Evolutionary conservation across 2,797 vertebrate species (phyloP).

Genomic region (Clamator glandarius): DNA sequence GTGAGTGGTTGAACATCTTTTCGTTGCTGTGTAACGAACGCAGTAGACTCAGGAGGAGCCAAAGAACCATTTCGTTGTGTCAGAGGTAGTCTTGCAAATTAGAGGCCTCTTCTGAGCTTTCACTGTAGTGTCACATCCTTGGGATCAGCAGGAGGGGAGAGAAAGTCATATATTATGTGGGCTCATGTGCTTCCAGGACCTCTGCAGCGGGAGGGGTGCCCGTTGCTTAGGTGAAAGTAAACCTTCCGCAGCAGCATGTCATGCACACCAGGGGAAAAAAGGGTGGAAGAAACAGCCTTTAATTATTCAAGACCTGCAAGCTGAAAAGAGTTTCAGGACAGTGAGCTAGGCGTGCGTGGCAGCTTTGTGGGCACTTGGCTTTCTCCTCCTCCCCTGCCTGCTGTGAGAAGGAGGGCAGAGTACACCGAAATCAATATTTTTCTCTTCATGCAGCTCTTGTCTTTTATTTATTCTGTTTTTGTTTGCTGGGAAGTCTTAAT

Average conservation of each 20-base stretch:
- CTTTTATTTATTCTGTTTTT: neutral
- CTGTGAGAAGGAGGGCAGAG: neutral
- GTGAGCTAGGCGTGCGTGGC: neutral
- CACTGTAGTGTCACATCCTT: neutral
- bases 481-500: conserved; percentile 19
- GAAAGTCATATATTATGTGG: neutral
- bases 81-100: conserved; percentile 28
- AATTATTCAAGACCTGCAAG: conserved; percentile 62
- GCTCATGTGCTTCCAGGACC: neutral
- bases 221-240: neutral
- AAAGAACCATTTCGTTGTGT: conserved; percentile 4
- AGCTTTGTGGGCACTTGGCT: neutral
- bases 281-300: conserved; percentile 15
- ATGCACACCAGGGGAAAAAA: neutral
- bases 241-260: neutral
- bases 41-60: conserved; percentile 46
- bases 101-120: neutral
- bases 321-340: conserved; percentile 37
- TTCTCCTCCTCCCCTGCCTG: neutral
- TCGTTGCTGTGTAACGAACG: conserved; percentile 31
- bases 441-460: neutral
- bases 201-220: neutral
- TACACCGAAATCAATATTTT: neutral
- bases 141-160: neutral
- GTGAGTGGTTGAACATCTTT: conserved; percentile 21